Percentiles rank a stretch among this genome's conserved stretches.
Conservation (phyloP, 2,797 vertebrate genomes). For the Euthynnus affinis region DNA sequence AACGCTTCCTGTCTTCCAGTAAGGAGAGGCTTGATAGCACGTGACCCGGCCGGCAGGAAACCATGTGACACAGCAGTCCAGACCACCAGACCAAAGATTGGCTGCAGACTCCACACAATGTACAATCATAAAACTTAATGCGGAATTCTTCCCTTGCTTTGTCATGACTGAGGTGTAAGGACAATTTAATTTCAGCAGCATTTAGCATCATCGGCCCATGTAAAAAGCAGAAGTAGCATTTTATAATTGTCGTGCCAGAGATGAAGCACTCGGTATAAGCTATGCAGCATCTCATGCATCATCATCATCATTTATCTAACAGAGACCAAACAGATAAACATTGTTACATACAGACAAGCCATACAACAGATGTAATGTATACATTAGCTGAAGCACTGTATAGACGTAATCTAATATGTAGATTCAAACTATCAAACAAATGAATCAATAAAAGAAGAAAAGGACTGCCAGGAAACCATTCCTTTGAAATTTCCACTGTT, state of each 20-base stretch:
- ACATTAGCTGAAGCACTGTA: no score
- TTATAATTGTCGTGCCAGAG: background rate
- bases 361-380: no score
- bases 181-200: conserved; percentile 11
- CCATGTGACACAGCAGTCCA: conserved; percentile 74
- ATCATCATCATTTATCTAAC: background rate
- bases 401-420: no score
- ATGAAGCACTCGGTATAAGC: background rate
- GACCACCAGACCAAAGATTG: conserved; percentile 55
- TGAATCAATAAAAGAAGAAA: no score
- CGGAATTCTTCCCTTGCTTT: background rate
- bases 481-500: no score
- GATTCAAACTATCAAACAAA: no score
- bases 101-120: conserved; percentile 2
- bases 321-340: background rate
- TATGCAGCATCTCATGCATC: background rate
- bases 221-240: background rate
- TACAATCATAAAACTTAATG: background rate
- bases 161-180: conserved; percentile 10
- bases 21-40: conserved; percentile 63
- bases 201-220: background rate
- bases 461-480: no score
- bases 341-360: background rate
- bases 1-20: conserved; percentile 83
- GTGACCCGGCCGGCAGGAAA: conserved; percentile 76